Evolutionary conservation across 2,888 invertebrate species (phyloP), one percentile per base, ranked within the genome.

Genomic region (Bugulina stolonifera): DNA sequence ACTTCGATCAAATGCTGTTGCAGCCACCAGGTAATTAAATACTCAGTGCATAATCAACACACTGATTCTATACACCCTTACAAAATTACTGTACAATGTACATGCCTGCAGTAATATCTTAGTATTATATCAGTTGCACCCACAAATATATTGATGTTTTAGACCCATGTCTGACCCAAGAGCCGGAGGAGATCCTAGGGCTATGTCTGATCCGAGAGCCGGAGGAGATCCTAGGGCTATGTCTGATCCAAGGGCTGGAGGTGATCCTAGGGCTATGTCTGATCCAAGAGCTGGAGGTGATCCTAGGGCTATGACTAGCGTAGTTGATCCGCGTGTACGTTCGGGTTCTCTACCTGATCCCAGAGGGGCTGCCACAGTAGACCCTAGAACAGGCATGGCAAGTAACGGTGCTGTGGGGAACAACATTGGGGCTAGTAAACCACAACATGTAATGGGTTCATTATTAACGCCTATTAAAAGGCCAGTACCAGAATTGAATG

Each of bases 191-290:
- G n/a, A n/a, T n/a, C n/a, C n/a, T n/a, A n/a, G n/a, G n/a, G n/a
- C n/a, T n/a, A n/a, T n/a, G n/a, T n/a, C n/a, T n/a, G n/a, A n/a
- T n/a, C n/a, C n/a, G n/a, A n/a, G n/a, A n/a, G n/a, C n/a, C n/a
- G n/a, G n/a, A n/a, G n/a, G 22, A 5, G 64, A 55, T 23, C 43
- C 43, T 10, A 55, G 55, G 25, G 3, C 55, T 55, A 23, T 23
- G n/a, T 10, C 64, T 29, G 64, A 64, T n/a, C 64, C 64, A 25
- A 64, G 64, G 32, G 64, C 64, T 29, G 64, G 29, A 32, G 52
- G 22, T 25, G 64, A 55, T 23, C 55, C 55, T 25, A 55, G 55
- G 23, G 55, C 23, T 43, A 18, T 43, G 43, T 43, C 43, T 43
- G 43, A 43, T 43, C 43, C 43, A 10, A 5, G 43, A 23, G 23